Percentiles rank a stretch among this genome's conserved stretches.
Evolutionary conservation across 2,888 invertebrate genomes (phyloP).

Genomic region (Bunonema sp.): DNA sequence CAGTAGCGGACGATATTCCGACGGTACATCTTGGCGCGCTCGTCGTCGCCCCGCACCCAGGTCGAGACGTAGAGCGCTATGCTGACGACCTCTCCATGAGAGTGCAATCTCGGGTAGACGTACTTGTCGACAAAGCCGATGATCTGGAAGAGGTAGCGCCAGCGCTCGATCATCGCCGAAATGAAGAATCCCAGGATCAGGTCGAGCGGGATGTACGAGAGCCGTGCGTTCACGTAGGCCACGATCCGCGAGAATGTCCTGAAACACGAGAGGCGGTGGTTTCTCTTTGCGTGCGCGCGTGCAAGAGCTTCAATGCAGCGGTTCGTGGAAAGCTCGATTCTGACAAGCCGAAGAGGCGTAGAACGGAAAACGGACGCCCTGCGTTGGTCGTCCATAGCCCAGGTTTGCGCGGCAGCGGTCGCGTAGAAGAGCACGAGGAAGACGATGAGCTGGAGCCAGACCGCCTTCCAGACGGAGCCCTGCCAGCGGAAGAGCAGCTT

Average conservation of each 20-base stretch:
- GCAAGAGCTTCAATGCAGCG: too few species aligned
- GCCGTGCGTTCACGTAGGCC: slow-evolving; percentile 18
- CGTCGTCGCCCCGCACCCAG: slow-evolving; percentile 20
- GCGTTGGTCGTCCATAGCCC: too few species aligned
- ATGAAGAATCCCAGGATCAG: slow-evolving; percentile 28
- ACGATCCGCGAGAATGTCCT: slow-evolving; percentile 22
- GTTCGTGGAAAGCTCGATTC: too few species aligned
- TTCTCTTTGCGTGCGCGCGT: too few species aligned
- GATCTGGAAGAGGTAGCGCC: slow-evolving; percentile 25
- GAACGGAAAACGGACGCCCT: too few species aligned
- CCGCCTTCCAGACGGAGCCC: slow-evolving; percentile 32
- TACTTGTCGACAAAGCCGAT: slow-evolving; percentile 30
- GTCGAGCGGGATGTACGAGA: slow-evolving; percentile 22
- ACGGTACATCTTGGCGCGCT: slow-evolving; percentile 19
- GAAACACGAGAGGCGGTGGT: too few species aligned
- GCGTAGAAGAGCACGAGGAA: slow-evolving; percentile 23
- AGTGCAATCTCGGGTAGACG: too few species aligned
- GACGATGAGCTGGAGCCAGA: slow-evolving; percentile 24
- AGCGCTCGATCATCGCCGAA: slow-evolving; percentile 22
- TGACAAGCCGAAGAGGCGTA: too few species aligned
- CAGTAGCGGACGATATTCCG: slow-evolving; percentile 19
- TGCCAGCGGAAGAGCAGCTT: slow-evolving; percentile 22
- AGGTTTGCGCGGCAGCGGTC: too few species aligned
- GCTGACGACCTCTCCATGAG: too few species aligned
- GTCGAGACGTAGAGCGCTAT: slow-evolving; percentile 21